phyloP scores from a whole-genome alignment of 1,140 invertebrate species.

The Drosophila azteca region DNA sequence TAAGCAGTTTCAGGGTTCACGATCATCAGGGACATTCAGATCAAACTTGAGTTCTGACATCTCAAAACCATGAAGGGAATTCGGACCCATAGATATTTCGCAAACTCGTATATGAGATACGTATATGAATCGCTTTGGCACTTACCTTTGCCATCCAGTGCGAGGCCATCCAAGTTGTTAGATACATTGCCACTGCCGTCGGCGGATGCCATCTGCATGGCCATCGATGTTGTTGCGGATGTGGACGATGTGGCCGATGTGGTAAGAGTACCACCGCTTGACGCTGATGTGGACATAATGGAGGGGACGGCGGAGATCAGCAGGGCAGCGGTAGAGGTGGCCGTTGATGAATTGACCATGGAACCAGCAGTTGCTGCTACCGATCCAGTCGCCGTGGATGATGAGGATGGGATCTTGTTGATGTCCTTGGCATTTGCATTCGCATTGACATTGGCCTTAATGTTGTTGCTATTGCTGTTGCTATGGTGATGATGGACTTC shows the following conservation, averaged over 20 bases:
- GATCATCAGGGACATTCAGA: too few species aligned
- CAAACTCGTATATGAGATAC: too few species aligned
- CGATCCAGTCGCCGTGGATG: constrained; percentile 32
- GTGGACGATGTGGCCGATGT: constrained; percentile 41
- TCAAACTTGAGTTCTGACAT: too few species aligned
- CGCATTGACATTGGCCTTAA: constrained; percentile 39
- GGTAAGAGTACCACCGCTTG: constrained; percentile 1
- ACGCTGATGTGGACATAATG: constrained; percentile 37
- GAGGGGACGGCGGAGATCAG: constrained; percentile 37
- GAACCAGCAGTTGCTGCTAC: too few species aligned
- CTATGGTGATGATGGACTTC: constrained; percentile 27
- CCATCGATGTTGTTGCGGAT: constrained; percentile 16
- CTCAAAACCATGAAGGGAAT: too few species aligned
- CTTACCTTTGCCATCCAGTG: constrained; percentile 79
- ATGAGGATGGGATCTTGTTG: constrained; percentile 13
- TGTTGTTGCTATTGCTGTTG: constrained; percentile 25
- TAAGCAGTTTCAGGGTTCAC: not conserved
- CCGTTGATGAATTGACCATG: constrained; percentile 54
- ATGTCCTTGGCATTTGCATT: constrained; percentile 16
- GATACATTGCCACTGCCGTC: constrained; percentile 25
- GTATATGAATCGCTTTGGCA: constrained; percentile 3
- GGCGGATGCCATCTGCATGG: constrained; percentile 7
- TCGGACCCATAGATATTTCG: too few species aligned
- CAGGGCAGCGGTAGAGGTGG: constrained; percentile 33
- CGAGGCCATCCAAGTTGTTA: constrained; percentile 45